Evolutionary conservation across 1,140 invertebrate genomes (phyloP), one percentile per base, ranked within the genome.

Genomic region (Sycophila sp.): DNA sequence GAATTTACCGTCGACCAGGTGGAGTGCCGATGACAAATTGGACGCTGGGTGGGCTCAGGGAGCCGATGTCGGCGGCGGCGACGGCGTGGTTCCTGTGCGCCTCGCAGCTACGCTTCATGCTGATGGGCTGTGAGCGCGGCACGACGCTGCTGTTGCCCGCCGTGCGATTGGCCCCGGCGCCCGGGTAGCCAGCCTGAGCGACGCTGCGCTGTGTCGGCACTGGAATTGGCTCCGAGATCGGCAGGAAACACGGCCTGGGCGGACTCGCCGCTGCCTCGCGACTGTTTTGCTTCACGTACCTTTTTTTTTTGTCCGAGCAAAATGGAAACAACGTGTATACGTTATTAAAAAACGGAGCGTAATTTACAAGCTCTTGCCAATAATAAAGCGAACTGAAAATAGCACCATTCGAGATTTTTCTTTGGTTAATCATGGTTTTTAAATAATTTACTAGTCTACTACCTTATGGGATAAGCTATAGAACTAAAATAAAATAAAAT

Each of bases 21-120:
- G 95, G 94, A 45, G 95, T 95, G n/a, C 94, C 94, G 84, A 97
- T 94, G 49, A 91, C 92, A 85, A 96, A 97, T 79, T 96, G 94
- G 55, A 95, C 94, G 76, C 93, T 91, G 56, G 96, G 95, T 69
- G 96, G 95, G 58, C 95, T 97, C 40, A 97, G 89, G 2, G 95
- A 97, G 72, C 92, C 94, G 69, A 97, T 93, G 86, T 95, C 92
- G 38, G 89, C 86, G 15, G 90, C 86, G 11, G 87, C 89, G 15
- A 89, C 86, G 11, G 87, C 89, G 80, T 89, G 89, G 81, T 85
- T 89, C 79, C 88, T 87, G 65, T 88, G 86, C 74, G 91, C 89
- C 79, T 92, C 90, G 62, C 79, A 82, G 53, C 81, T 83, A 45
- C 92, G 89, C 77, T 91, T 91, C 87, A 95, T 93, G 75, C 89